A percentile compares a stretch with the other conserved stretches of the same genome.
Conservation (phyloP, 2,888 invertebrate genomes). For the Phaedon cochleariae region DNA sequence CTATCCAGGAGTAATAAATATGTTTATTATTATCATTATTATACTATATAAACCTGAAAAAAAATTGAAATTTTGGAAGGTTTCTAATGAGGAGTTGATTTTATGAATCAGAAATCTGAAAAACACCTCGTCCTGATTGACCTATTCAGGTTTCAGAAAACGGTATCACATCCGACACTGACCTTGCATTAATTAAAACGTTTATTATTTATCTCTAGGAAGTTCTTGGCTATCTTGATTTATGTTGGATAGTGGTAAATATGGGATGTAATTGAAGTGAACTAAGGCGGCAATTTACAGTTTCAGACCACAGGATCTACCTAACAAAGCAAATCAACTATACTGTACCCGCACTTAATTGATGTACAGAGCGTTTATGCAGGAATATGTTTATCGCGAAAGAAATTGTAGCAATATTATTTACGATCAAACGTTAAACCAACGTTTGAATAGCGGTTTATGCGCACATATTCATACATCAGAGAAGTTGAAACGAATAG, state of each 20-base stretch:
- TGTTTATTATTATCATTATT: too few relatives aligned
- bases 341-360: not conserved
- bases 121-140: not conserved
- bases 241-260: not conserved
- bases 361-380: not conserved
- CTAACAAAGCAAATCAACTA: not conserved
- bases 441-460: too few relatives aligned
- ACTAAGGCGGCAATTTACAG: not conserved
- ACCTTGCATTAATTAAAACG: not conserved
- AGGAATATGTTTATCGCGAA: not conserved
- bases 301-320: not conserved
- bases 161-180: not conserved
- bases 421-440: too few relatives aligned
- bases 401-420: not conserved
- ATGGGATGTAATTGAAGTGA: not conserved
- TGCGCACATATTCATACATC: too few relatives aligned
- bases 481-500: too few relatives aligned
- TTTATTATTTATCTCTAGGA: not conserved
- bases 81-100: too few relatives aligned
- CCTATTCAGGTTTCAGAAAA: not conserved
- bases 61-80: too few relatives aligned
- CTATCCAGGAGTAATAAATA: too few relatives aligned
- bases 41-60: too few relatives aligned
- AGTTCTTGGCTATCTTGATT: not conserved
- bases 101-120: too few relatives aligned